Evolutionary conservation across 2,797 vertebrate species (phyloP), one percentile per base, ranked within the genome.

Genomic region (Hoplostethus atlanticus): DNA sequence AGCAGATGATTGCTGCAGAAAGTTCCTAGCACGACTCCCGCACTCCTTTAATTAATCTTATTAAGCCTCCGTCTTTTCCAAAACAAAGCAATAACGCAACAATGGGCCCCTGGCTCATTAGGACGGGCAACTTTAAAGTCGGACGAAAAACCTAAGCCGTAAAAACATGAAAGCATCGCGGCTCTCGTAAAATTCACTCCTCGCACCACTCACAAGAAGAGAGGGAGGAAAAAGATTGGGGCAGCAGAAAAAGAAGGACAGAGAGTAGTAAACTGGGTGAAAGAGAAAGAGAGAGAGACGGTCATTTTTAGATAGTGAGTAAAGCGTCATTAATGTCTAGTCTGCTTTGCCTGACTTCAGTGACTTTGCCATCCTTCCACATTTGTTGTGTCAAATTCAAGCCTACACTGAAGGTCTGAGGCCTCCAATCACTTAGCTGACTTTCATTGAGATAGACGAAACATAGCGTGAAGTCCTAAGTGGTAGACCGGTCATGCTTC

Each of bases 141-240:
- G 85, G 60, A 81, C 50, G 72, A 87, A 85, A 87, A 80, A 46
- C 47, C 30, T 68, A 63, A 28, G 60, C 86, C 67, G 34, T 89
- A 87, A 91, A 90, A 68, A 74, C 71, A 76, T 86, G 67, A 91
- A 91, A 90, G 80, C 44, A 12, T 13, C 8, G 42, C 0, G 42
- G 30, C 46, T 72, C 76, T 80, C 30, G 36, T 82, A 83, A 84
- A 62, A 64, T 58, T 83, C 46, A 52, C 68, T 70, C 66, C 64
- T 70, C 42, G 64, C 54, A 44, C 31, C 15, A 52, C 17, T 64
- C 36, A 46, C 12, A 80, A 63, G 50, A 53, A 56, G 13, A 2
- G 8, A 21, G 28, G 13, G 5, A 46, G 44, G 5, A 46, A 44
- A 11, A 42, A 42, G 40, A 8, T 0, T 7, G 34, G 7, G 38